Percentiles rank a stretch among this genome's conserved stretches.
Conservation (phyloP, 1,140 invertebrate species). For the Achroia grisella region DNA sequence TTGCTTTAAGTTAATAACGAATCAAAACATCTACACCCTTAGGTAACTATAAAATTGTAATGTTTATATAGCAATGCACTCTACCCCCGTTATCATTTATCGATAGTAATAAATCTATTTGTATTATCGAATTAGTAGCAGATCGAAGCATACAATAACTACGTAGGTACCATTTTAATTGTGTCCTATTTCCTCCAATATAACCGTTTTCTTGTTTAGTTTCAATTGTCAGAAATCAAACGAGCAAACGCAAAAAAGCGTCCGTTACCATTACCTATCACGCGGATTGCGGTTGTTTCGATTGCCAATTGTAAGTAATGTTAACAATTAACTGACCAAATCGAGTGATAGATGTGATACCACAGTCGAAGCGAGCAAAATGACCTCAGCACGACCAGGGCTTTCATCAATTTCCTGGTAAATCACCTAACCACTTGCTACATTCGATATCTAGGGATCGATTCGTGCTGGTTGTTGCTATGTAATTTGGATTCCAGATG, state of each 20-base stretch:
- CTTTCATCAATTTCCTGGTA: slow-evolving; percentile 23
- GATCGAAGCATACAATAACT: no score
- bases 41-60: no score
- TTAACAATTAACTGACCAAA: slow-evolving; percentile 21
- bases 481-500: slow-evolving; percentile 1
- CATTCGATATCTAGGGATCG: slow-evolving; percentile 3
- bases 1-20: no score
- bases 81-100: no score
- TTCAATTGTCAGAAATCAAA: slow-evolving; percentile 28
- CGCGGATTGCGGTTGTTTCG: slow-evolving; percentile 28
- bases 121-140: no score
- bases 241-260: slow-evolving; percentile 30
- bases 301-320: slow-evolving; percentile 31
- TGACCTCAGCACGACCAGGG: slow-evolving; percentile 17
- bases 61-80: no score
- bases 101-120: no score
- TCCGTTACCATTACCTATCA: slow-evolving; percentile 30
- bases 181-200: not conserved
- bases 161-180: no score
- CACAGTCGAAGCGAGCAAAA: slow-evolving; percentile 4
- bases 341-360: not conserved
- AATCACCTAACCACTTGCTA: slow-evolving; percentile 11
- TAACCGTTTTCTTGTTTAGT: slow-evolving; percentile 31
- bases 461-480: slow-evolving; percentile 14
- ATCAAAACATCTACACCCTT: no score